Evolutionary conservation across 2,113 vertebrate species (phyloP).

Genomic region (Myrmophylax atrothorax): DNA sequence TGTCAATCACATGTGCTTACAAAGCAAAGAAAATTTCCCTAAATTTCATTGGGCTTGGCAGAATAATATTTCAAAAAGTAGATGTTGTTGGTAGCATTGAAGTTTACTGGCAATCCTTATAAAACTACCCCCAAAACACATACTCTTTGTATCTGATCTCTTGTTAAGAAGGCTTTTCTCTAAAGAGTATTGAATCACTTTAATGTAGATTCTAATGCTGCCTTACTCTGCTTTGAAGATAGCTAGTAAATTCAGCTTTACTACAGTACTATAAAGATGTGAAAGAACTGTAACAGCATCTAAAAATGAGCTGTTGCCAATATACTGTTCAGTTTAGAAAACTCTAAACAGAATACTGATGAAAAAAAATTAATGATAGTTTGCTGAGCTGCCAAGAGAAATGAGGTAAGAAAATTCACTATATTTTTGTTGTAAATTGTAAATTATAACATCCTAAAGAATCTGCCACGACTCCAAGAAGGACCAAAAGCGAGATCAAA

Average conservation of each 20-base stretch:
- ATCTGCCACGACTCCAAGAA: constrained; percentile 26
- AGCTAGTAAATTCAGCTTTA: constrained; percentile 78
- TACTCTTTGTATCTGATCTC: constrained; percentile 60
- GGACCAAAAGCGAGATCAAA: constrained; percentile 35
- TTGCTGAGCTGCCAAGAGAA: constrained; percentile 64
- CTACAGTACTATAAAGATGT: constrained; percentile 74
- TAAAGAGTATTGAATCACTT: constrained; percentile 68
- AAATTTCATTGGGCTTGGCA: constrained; percentile 37
- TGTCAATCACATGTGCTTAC: constrained; percentile 19
- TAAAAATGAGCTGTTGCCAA: constrained; percentile 73
- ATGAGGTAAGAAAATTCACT: constrained; percentile 55
- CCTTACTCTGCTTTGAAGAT: constrained; percentile 68
- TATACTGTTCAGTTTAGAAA: constrained; percentile 68
- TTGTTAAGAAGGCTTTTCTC: constrained; percentile 71
- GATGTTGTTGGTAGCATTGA: constrained; percentile 29
- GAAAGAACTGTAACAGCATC: constrained; percentile 70
- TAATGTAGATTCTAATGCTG: constrained; percentile 66
- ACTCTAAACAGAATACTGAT: constrained; percentile 70
- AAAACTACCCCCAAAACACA: constrained; percentile 58
- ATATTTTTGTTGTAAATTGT: constrained; percentile 54
- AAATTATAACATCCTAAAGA: constrained; percentile 48
- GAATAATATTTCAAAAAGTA: constrained; percentile 56
- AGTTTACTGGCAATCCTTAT: constrained; percentile 62
- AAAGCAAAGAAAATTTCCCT: constrained; percentile 47
- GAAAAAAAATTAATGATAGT: constrained; percentile 72